Conservation (phyloP, 2,113 vertebrate species). For the Dicerorhinus sumatrensis region DNA sequence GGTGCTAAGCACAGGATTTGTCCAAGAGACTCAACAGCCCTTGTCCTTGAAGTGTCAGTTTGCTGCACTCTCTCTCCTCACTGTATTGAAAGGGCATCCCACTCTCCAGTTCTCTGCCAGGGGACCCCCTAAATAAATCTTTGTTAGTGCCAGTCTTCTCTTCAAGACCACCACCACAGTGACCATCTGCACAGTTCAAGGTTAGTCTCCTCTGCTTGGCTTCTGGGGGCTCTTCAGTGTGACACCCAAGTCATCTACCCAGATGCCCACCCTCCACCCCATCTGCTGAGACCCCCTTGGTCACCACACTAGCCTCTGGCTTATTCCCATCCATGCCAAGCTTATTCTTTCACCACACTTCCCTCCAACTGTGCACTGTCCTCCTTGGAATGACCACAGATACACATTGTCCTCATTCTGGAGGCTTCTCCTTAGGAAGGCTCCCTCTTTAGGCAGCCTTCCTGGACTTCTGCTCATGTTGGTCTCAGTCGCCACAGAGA, state of each 20-base stretch:
- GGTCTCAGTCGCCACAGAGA: background rate
- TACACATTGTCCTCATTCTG: background rate
- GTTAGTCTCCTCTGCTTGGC: background rate
- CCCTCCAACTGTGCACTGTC: background rate
- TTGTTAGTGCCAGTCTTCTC: background rate
- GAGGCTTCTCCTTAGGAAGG: background rate
- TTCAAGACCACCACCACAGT: too few species aligned
- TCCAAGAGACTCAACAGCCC: background rate
- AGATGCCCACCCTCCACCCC: too few species aligned
- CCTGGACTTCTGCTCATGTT: background rate
- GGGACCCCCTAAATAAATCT: background rate
- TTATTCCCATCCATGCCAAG: background rate
- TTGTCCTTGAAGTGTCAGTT: background rate
- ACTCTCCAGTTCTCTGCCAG: background rate
- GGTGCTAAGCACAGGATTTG: background rate
- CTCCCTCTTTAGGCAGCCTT: background rate
- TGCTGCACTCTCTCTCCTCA: background rate
- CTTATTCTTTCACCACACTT: background rate
- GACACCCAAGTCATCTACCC: accelerated
- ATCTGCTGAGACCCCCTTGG: background rate
- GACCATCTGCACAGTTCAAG: background rate
- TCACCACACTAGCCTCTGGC: background rate
- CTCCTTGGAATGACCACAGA: background rate
- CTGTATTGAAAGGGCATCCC: background rate
- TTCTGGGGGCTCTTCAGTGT: background rate